Percentiles rank a stretch among this genome's conserved stretches.
phyloP scores from a whole-genome alignment of 2,113 vertebrate genomes.

The Lota lota region DNA sequence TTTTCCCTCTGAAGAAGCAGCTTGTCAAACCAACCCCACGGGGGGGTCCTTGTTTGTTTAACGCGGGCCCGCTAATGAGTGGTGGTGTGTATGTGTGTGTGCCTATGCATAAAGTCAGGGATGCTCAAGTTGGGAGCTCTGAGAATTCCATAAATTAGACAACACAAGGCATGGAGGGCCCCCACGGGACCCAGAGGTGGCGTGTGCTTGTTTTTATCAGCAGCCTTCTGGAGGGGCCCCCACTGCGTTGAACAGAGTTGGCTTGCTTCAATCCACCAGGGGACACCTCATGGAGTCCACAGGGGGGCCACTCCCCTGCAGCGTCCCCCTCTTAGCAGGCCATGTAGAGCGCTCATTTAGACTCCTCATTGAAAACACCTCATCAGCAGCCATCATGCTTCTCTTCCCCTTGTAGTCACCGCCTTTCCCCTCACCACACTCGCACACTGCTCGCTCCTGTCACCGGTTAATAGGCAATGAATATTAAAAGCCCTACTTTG shows the following conservation, averaged over 20 bases:
- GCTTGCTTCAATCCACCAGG: conserved; percentile 43
- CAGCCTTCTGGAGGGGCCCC: conserved; percentile 51
- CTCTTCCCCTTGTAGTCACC: conserved; percentile 24
- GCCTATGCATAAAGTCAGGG: conserved; percentile 42
- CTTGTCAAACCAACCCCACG: conserved; percentile 27
- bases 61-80: conserved; percentile 51
- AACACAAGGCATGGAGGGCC: conserved; percentile 40
- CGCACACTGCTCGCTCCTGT: not conserved
- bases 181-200: conserved; percentile 49
- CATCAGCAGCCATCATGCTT: conserved; percentile 36
- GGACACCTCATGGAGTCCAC: conserved; percentile 60
- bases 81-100: conserved; percentile 37
- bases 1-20: conserved; percentile 38
- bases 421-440: not conserved
- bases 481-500: too few species aligned
- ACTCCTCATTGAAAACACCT: conserved; percentile 40
- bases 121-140: conserved; percentile 36
- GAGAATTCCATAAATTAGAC: conserved; percentile 66
- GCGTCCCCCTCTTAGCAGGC: conserved; percentile 42
- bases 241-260: conserved; percentile 60
- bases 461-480: too few species aligned
- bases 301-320: conserved; percentile 39
- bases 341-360: conserved; percentile 54
- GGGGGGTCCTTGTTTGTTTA: conserved; percentile 57
- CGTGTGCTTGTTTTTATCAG: conserved; percentile 61